Percentiles rank a stretch among this genome's conserved stretches.
phyloP scores from a whole-genome alignment of 23 tunicate genomes.

The Ciona savignyi region DNA sequence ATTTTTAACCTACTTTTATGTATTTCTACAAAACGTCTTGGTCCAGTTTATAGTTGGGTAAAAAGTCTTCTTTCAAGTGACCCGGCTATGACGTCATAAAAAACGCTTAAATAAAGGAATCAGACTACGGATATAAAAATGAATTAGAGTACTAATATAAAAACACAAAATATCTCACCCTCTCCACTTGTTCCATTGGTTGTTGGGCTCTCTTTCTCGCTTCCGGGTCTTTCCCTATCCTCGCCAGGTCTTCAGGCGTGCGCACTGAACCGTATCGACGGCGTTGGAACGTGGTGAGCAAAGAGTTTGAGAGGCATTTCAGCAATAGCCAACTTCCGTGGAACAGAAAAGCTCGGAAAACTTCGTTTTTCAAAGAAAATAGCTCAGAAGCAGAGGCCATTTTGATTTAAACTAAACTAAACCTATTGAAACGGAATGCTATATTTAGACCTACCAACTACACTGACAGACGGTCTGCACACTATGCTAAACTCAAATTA shows the following conservation, averaged over 20 bases:
- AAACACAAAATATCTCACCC: conserved; percentile 29
- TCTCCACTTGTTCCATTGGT: conserved; percentile 57
- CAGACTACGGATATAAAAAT: not conserved
- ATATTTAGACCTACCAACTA: no score
- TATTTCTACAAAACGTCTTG: no score
- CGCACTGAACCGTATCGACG: not conserved
- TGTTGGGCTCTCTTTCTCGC: conserved; percentile 19
- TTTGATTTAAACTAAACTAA: not conserved
- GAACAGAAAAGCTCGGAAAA: conserved; percentile 29
- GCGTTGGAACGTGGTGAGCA: conserved; percentile 22
- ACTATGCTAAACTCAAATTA: no score
- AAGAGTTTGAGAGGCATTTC: conserved; percentile 10
- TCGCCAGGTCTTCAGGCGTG: conserved; percentile 35
- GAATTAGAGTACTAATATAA: not conserved
- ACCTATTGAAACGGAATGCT: no score
- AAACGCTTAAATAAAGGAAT: no score
- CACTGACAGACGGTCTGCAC: no score
- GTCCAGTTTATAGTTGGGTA: no score
- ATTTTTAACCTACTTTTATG: no score
- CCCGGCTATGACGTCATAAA: no score
- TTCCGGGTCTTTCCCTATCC: conserved; percentile 23
- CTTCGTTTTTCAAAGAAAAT: conserved; percentile 41
- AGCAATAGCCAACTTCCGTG: conserved; percentile 35
- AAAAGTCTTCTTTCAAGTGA: no score
- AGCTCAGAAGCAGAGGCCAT: not conserved